A percentile compares a stretch with the other conserved stretches of the same genome.
Evolutionary conservation across 2,797 vertebrate species (phyloP).

Genomic region (Pseudomugil tenellus): DNA sequence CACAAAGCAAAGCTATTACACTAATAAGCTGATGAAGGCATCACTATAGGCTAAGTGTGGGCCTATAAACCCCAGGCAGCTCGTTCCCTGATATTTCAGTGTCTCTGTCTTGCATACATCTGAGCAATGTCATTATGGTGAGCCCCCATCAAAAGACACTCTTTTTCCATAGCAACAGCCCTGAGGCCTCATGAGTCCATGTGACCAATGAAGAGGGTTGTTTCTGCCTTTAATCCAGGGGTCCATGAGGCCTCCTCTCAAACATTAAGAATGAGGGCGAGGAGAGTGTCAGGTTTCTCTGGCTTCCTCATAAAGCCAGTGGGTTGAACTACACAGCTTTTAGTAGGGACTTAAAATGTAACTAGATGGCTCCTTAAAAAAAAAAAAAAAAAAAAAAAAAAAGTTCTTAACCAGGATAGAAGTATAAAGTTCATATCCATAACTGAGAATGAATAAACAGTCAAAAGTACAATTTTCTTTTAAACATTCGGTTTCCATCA

Average conservation of each 20-base stretch:
- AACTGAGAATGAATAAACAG: background rate
- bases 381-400: too few relatives aligned
- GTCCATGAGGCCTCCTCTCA: slow-evolving; percentile 57
- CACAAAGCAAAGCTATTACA: slow-evolving; percentile 43
- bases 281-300: slow-evolving; percentile 68
- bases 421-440: background rate
- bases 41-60: slow-evolving; percentile 16
- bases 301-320: slow-evolving; percentile 32
- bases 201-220: slow-evolving; percentile 70
- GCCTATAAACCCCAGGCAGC: slow-evolving; percentile 38
- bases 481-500: background rate
- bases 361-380: background rate
- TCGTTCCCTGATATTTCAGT: slow-evolving; percentile 33
- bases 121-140: slow-evolving; percentile 52
- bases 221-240: slow-evolving; percentile 71
- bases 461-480: background rate
- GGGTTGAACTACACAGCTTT: slow-evolving; percentile 27
- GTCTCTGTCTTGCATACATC: slow-evolving; percentile 32
- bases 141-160: slow-evolving; percentile 49
- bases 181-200: slow-evolving; percentile 59
- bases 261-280: slow-evolving; percentile 63
- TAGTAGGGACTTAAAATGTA: slow-evolving; percentile 3
- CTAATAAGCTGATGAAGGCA: slow-evolving; percentile 30
- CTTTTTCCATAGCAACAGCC: slow-evolving; percentile 78
- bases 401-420: background rate